A percentile compares a stretch with the other conserved stretches of the same genome.
phyloP scores from a whole-genome alignment of 1,140 invertebrate genomes.

The Aphelenchoides avenae region DNA sequence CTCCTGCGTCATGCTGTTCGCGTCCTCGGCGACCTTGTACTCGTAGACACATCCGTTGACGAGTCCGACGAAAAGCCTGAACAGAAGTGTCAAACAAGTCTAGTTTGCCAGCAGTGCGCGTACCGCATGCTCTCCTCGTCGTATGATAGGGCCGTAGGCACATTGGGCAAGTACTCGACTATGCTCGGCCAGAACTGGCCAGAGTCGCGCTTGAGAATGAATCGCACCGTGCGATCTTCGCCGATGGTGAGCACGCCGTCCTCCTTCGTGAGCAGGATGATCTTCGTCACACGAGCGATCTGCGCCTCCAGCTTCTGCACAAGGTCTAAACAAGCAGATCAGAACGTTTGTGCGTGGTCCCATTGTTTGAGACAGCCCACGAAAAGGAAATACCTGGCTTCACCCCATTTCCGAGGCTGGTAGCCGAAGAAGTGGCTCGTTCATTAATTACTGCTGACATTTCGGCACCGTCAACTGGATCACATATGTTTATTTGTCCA shows the following conservation, averaged over 20 bases:
- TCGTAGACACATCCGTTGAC: slow-evolving; percentile 88
- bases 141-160: slow-evolving; percentile 44
- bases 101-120: slow-evolving; percentile 38
- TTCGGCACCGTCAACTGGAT: too few species aligned
- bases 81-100: slow-evolving; percentile 24
- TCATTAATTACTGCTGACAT: slow-evolving; percentile 48
- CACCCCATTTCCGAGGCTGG: slow-evolving; percentile 26
- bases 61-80: slow-evolving; percentile 79
- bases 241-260: slow-evolving; percentile 92
- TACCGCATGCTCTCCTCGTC: slow-evolving; percentile 58
- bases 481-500: too few species aligned
- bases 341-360: slow-evolving; percentile 13
- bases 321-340: slow-evolving; percentile 35
- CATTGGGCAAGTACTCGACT: slow-evolving; percentile 80
- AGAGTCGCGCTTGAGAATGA: slow-evolving; percentile 94
- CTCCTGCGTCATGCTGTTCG: slow-evolving; percentile 79
- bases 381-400: slow-evolving; percentile 25
- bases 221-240: slow-evolving; percentile 92
- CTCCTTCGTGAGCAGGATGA: slow-evolving; percentile 80
- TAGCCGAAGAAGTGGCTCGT: slow-evolving; percentile 28
- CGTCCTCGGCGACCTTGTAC: slow-evolving; percentile 83
- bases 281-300: slow-evolving; percentile 59
- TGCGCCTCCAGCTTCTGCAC: slow-evolving; percentile 48
- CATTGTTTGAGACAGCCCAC: slow-evolving; percentile 14
- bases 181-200: slow-evolving; percentile 98